Base-by-base conservation (phyloP, 1,140 invertebrate genomes). In the Rhopalosiphum padi region DNA sequence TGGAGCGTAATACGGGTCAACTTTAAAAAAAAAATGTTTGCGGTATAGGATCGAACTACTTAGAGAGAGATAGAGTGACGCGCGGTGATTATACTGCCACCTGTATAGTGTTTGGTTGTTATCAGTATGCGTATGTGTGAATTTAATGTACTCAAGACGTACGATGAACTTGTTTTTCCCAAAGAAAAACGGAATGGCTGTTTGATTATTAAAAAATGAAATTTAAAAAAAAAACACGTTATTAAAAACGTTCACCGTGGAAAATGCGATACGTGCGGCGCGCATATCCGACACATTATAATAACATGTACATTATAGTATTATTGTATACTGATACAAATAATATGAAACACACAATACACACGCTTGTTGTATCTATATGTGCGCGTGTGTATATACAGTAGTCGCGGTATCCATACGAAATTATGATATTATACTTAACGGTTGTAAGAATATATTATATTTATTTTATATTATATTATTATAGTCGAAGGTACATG, bases 81-180 rank as follows among this genome's bases (percentile, higher is more conserved):
- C 30, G 3, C 4, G 4, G 15, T 15, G 30, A 77, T 77, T 77
- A n/a, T 77, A n/a, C 0, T 9, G 15, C 15, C 60, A 68, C 60
- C 30, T 30, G 55, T 23, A 48, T 11, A 85, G 41, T 23, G 22
- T 85, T 85, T 22, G 23, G 37, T 41, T 5, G 83, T 85, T 41
- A 41, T 41, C 35, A 25, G 23, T 23, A 8, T 1, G 18, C 22
- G 22, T 83, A 37, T 22, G 41, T 85, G 83, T 15, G 37, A 41
- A 11, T 77, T 77, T 18, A 77, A 25, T 43, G 23, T 30, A 85
- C 25, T 23, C 30, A 37, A 51, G 37, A 77, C 90, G 90, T 82
- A 51, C 77, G 91, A 93, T 93, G 91, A 93, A 93, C 91, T 93
- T 93, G 3, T 21, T 93, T 93, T 93, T 92, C 43, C 37, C 91